A percentile compares a stretch with the other conserved stretches of the same genome.
phyloP scores from a whole-genome alignment of 2,797 vertebrate genomes.

The Sebastes aleutianus region DNA sequence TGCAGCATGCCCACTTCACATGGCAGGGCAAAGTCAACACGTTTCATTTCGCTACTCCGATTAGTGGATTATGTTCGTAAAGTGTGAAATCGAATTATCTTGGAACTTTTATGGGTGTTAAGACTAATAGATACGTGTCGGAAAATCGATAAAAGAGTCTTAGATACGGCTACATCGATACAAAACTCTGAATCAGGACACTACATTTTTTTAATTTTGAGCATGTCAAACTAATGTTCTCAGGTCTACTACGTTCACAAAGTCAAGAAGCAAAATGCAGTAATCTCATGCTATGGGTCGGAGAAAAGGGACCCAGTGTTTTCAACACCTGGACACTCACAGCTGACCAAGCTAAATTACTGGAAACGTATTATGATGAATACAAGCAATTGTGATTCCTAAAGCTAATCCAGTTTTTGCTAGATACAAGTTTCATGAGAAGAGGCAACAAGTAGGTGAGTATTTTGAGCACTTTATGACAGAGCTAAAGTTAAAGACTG shows the following conservation, averaged over 20 bases:
- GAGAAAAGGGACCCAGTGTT: not conserved
- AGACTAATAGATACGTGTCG: too few species aligned
- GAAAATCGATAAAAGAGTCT: too few species aligned
- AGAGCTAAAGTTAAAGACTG: too few species aligned
- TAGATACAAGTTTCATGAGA: not conserved
- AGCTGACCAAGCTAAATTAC: accelerated
- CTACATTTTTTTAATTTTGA: too few species aligned
- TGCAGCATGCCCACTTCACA: constrained; percentile 14
- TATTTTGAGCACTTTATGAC: not conserved
- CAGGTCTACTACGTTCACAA: not conserved
- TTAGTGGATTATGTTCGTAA: too few species aligned
- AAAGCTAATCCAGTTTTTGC: not conserved
- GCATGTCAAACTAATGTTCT: not conserved
- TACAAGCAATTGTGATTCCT: not conserved
- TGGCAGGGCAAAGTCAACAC: not conserved
- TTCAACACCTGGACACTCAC: not conserved
- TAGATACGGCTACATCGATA: too few species aligned
- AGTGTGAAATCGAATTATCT: too few species aligned
- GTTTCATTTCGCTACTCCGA: too few species aligned
- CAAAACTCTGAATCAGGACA: too few species aligned
- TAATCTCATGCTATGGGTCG: accelerated
- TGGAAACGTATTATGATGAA: not conserved
- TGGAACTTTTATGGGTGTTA: too few species aligned
- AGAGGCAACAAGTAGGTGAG: not conserved
- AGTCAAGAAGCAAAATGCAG: not conserved